Evolutionary conservation across 2,888 invertebrate genomes (phyloP).

Genomic region (Ganaspis brasiliensis): DNA sequence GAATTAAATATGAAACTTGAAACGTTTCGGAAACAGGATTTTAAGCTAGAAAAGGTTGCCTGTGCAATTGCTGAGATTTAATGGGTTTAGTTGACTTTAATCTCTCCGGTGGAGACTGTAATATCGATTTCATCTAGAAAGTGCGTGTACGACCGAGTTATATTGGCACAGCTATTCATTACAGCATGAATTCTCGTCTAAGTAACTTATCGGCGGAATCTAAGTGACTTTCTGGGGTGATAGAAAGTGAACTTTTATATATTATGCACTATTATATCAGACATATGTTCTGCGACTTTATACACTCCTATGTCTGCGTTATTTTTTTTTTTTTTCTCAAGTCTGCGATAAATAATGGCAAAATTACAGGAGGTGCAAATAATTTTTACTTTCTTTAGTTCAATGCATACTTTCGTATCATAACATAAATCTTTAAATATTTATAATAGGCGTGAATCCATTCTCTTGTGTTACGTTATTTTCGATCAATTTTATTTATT

Average conservation of each 20-base stretch:
- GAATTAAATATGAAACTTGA: no score
- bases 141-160: slow-evolving; percentile 53
- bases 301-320: neutral
- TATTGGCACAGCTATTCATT: slow-evolving; percentile 28
- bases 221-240: slow-evolving; percentile 23
- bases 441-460: no score
- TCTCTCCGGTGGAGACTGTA: slow-evolving; percentile 38
- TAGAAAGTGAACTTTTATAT: slow-evolving; percentile 33
- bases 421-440: no score
- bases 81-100: neutral
- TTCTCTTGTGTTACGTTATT: no score
- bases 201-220: neutral
- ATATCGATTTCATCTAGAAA: slow-evolving; percentile 68
- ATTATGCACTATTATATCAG: slow-evolving; percentile 33
- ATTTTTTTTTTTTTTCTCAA: neutral
- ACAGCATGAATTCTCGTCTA: no score
- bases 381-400: no score
- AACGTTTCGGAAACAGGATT: neutral
- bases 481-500: no score
- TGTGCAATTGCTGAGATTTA: neutral
- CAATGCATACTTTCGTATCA: no score
- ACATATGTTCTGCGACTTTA: neutral
- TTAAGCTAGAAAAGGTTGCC: neutral
- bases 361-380: no score
- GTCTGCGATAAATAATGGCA: neutral